Conservation (phyloP, 1,140 invertebrate species). For the Batillaria attramentaria region DNA sequence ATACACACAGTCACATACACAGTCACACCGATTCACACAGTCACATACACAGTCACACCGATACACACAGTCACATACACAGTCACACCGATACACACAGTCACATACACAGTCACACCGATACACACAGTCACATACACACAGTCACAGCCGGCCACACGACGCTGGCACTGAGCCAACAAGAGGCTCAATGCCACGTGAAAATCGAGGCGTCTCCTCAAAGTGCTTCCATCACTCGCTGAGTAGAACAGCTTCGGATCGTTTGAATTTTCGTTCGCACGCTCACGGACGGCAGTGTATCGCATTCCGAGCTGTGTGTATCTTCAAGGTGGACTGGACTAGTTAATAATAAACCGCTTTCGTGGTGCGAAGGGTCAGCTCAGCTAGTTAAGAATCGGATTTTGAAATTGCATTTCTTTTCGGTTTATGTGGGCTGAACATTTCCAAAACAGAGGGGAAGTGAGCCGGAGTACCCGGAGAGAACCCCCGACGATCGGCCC, state of each 20-base stretch:
- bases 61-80: not conserved
- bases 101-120: not conserved
- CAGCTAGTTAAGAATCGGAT: no score
- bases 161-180: not conserved
- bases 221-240: not conserved
- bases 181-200: no score
- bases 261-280: no score
- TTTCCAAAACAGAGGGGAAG: no score
- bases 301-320: not conserved
- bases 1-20: not conserved
- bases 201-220: not conserved
- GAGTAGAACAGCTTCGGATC: no score
- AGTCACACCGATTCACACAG: constrained; percentile 6
- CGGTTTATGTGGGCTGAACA: no score
- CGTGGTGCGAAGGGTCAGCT: no score
- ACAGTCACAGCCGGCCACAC: not conserved
- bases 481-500: no score
- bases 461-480: no score
- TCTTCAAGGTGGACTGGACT: not conserved
- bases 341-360: not conserved
- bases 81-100: not conserved
- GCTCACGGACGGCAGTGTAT: not conserved
- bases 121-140: not conserved
- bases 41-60: not conserved
- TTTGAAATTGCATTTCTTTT: no score